A percentile compares a stretch with the other conserved stretches of the same genome.
Evolutionary conservation across 2,888 invertebrate genomes (phyloP).

Genomic region (Macaria liturata): DNA sequence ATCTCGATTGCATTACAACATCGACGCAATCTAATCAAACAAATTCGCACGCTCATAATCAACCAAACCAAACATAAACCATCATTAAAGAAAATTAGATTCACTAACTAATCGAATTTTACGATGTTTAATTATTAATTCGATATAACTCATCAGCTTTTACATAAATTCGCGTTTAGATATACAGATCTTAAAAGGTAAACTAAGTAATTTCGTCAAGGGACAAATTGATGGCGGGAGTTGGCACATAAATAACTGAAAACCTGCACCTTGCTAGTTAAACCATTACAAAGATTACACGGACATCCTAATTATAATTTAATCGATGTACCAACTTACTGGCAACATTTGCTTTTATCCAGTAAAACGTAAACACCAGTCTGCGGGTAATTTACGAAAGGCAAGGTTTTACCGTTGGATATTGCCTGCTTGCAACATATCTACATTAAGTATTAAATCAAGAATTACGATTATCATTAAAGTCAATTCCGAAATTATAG

Average conservation of each 20-base stretch:
- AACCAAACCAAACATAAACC: slow-evolving; percentile 1
- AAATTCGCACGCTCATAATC: slow-evolving; percentile 28
- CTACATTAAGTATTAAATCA: slow-evolving; percentile 35
- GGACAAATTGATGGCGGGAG: slow-evolving; percentile 12
- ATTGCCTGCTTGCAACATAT: slow-evolving; percentile 32
- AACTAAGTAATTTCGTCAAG: slow-evolving; percentile 6
- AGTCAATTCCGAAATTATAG: slow-evolving; percentile 51
- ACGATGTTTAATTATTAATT: slow-evolving; percentile 15
- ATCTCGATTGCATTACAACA: slow-evolving; percentile 33
- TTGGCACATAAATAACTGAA: slow-evolving; percentile 20
- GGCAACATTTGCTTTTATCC: slow-evolving; percentile 20
- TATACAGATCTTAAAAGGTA: slow-evolving; percentile 1
- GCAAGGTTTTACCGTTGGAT: slow-evolving; percentile 19
- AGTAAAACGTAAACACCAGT: slow-evolving; percentile 24
- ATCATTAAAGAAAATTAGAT: slow-evolving; percentile 9
- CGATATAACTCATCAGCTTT: slow-evolving; percentile 2
- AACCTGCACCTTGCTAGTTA: slow-evolving; percentile 25
- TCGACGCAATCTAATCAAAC: slow-evolving; percentile 28
- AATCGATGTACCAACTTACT: slow-evolving; percentile 23
- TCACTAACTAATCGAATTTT: slow-evolving; percentile 12
- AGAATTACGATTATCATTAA: slow-evolving; percentile 40
- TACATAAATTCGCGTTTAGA: slow-evolving; percentile 3
- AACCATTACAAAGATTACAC: slow-evolving; percentile 25
- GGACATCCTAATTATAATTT: slow-evolving; percentile 30
- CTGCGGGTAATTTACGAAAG: slow-evolving; percentile 25